Conservation (phyloP, 2,797 vertebrate species). For the Geotrypetes seraphini region DNA sequence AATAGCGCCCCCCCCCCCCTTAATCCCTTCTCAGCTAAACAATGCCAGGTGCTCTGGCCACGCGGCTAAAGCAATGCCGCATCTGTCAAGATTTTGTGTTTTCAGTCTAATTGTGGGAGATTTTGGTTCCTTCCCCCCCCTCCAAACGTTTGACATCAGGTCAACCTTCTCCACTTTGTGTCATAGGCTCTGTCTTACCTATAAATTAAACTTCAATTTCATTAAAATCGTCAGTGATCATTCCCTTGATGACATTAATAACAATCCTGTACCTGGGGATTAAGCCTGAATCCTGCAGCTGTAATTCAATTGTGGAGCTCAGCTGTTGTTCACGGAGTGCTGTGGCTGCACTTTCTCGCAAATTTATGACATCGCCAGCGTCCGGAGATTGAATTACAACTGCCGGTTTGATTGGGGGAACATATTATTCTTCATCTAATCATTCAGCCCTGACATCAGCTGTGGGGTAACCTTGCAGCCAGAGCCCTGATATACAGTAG, state of each 20-base stretch:
- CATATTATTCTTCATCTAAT: slow-evolving; percentile 56
- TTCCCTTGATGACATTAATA: slow-evolving; percentile 30
- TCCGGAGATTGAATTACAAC: slow-evolving; percentile 58
- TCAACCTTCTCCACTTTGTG: too few species aligned
- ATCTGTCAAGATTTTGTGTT: too few species aligned
- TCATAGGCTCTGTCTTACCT: too few species aligned
- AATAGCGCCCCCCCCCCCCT: too few species aligned
- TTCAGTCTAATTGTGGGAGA: too few species aligned
- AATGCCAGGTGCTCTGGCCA: too few species aligned
- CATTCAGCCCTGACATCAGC: slow-evolving; percentile 38
- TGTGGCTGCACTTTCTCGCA: slow-evolving; percentile 51
- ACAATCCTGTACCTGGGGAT: slow-evolving; percentile 33
- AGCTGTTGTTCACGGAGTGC: slow-evolving; percentile 41
- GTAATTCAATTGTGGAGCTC: slow-evolving; percentile 49
- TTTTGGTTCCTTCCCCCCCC: too few species aligned
- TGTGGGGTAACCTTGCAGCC: too few species aligned
- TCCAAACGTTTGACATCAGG: too few species aligned
- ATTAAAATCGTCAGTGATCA: slow-evolving; percentile 49
- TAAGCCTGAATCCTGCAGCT: slow-evolving; percentile 23
- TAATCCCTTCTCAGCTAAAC: too few species aligned
- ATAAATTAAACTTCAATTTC: slow-evolving; percentile 63
- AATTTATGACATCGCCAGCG: slow-evolving; percentile 54
- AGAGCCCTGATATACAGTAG: too few species aligned
- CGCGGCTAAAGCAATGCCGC: too few species aligned
- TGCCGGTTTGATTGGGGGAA: slow-evolving; percentile 45